Evolutionary conservation across 2,888 invertebrate species (phyloP), one percentile per base, ranked within the genome.

Genomic region (Eristalis arbustorum): DNA sequence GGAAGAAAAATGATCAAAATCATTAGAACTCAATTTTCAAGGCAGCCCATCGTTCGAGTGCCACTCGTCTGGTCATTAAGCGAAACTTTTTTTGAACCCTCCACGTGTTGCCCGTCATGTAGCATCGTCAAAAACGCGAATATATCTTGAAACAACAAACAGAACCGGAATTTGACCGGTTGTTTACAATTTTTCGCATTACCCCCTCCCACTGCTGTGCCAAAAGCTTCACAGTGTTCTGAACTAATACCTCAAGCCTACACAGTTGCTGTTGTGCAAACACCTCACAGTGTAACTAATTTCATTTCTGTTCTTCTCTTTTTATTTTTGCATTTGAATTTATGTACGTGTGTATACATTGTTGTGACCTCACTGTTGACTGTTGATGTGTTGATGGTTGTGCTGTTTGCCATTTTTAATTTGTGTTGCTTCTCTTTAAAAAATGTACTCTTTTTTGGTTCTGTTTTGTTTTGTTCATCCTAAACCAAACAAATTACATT

Each of bases 131-230:
- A 49, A 49, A 49, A n/a, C 2, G n/a, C 49, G 49, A 49, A 49
- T 49, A 49, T 49, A 49, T 49, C 49, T 49, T 18, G 49, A 49
- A 49, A 49, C n/a, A 49, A 49, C 49, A 49, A 68, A 68, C 68
- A 34, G 37, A 71, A 71, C 71, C 71, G 40, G 71, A 71, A 61
- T 71, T 13, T 42, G 40, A 71, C 18, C 11, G n/a, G 71, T 42
- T 71, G 71, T 71, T 71, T 71, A 71, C 61, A 61, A 71, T 42
- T 71, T 42, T 49, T 5, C 18, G 18, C 49, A 13, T 22, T n/a
- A 23, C 69, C 57, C 14, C 22, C 18, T 18, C 49, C 1, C 25
- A 18, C 49, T 18, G 18, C 2, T n/a, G 5, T n/a, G 14, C 18
- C 49, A 49, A 49, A 49, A 49, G 49, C 49, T 49, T 18, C n/a